Conservation (phyloP, 2,797 vertebrate genomes). For the Catamblyrhynchus diadema region DNA sequence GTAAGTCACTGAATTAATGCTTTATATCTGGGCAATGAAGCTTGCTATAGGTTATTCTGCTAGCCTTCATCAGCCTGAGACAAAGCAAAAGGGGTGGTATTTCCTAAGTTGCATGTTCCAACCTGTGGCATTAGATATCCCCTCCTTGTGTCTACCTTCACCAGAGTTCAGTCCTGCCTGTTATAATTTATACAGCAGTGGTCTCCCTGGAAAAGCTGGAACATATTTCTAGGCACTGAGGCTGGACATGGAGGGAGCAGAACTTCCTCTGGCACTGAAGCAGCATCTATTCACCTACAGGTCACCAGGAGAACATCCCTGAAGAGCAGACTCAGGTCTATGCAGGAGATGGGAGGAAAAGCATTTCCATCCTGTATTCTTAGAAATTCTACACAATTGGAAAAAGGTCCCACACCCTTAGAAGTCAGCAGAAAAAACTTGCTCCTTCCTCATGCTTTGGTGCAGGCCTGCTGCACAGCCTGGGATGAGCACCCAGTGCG, state of each 20-base stretch:
- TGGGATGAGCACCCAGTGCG: not conserved
- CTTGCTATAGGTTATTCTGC: not conserved
- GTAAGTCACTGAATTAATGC: not conserved
- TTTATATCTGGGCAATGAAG: not conserved
- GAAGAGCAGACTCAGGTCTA: not conserved
- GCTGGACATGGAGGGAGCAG: not conserved
- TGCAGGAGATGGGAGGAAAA: not conserved
- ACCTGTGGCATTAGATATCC: accelerated
- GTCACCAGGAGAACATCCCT: not conserved
- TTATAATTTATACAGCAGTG: not conserved
- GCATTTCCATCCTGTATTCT: not conserved
- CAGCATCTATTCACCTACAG: not conserved
- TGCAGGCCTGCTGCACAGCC: not conserved
- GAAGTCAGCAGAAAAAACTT: not conserved
- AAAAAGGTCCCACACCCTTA: not conserved
- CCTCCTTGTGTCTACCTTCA: accelerated
- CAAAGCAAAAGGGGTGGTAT: not conserved
- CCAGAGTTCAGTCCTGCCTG: not conserved
- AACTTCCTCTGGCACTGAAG: not conserved
- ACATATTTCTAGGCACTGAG: not conserved
- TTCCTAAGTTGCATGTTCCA: not conserved
- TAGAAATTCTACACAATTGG: not conserved
- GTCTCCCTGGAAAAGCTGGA: not conserved
- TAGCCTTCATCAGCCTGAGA: not conserved
- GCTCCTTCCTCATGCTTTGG: not conserved